Percentiles rank a stretch among this genome's conserved stretches.
These are phyloP conservation scores for Peromyscus aztecus DNA, from an alignment of 2,797 vertebrate species.

Conservation along the genomic window DNA sequence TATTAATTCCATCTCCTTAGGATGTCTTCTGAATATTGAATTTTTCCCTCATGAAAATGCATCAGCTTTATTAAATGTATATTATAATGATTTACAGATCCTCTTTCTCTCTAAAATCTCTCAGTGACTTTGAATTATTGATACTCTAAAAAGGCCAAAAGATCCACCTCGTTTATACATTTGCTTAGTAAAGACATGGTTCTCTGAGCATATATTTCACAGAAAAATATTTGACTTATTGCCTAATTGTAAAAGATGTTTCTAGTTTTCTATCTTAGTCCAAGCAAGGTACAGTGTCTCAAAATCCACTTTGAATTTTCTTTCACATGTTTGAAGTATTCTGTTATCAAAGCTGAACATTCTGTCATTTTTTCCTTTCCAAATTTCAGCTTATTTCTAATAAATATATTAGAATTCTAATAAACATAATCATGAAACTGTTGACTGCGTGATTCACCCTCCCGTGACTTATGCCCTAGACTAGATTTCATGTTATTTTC, in stretches of 20 bases:
- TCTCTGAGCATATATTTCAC: slow-evolving; percentile 24
- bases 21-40: not conserved
- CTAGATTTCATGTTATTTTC: not conserved
- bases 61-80: slow-evolving; percentile 21
- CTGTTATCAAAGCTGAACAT: not conserved
- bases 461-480: not conserved
- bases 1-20: not conserved
- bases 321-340: not conserved
- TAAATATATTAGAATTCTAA: not conserved
- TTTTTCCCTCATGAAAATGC: not conserved
- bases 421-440: not conserved
- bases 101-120: not conserved
- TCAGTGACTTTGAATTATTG: slow-evolving; percentile 38
- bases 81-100: slow-evolving; percentile 28
- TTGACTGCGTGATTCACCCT: not conserved
- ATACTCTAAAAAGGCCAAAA: slow-evolving; percentile 16
- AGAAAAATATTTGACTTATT: slow-evolving; percentile 23
- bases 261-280: not conserved
- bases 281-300: not conserved
- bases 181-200: not conserved
- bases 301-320: not conserved
- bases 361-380: not conserved
- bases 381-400: not conserved
- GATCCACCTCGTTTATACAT: not conserved
- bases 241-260: slow-evolving; percentile 9